Evolutionary conservation across 2,888 invertebrate genomes (phyloP).

Genomic region (Drosophila birchii): DNA sequence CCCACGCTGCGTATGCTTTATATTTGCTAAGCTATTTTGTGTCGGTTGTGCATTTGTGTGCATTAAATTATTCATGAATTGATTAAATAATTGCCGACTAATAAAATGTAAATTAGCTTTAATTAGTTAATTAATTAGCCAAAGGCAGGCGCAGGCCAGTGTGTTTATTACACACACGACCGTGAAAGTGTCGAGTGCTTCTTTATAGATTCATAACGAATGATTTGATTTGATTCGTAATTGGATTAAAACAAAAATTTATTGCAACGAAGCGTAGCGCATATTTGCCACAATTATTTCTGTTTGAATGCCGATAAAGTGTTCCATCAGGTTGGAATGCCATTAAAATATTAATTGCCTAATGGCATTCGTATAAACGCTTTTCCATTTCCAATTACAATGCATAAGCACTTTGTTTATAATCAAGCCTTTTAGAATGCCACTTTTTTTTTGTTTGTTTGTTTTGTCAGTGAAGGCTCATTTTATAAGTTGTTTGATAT

Average conservation of each 20-base stretch:
- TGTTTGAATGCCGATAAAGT: constrained; percentile 5
- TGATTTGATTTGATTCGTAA: constrained; percentile 30
- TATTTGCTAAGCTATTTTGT: constrained; percentile 46
- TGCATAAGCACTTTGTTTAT: constrained; percentile 6
- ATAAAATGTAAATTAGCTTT: constrained; percentile 67
- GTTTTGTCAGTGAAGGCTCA: not conserved
- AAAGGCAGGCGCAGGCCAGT: constrained; percentile 25
- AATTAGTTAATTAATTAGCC: constrained; percentile 67
- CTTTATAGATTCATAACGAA: constrained; percentile 33
- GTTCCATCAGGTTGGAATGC: constrained; percentile 6
- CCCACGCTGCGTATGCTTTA: constrained; percentile 28
- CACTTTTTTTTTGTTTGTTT: not conserved
- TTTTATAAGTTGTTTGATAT: constrained; percentile 10
- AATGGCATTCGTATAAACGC: constrained; percentile 17
- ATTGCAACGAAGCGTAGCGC: constrained; percentile 1
- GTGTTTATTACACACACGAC: constrained; percentile 45
- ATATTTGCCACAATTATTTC: constrained; percentile 8
- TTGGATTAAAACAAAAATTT: constrained; percentile 28
- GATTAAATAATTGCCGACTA: constrained; percentile 64
- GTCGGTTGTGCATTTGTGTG: constrained; percentile 19
- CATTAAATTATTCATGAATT: constrained; percentile 56
- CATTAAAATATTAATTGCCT: constrained; percentile 11
- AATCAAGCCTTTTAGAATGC: constrained; percentile 1
- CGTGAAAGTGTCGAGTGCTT: constrained; percentile 21
- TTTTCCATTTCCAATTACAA: constrained; percentile 24